Evolutionary conservation across 37 sponge, comb jelly and placozoan species (phyloP).

Genomic region (Aphrocallistes beatrix): DNA sequence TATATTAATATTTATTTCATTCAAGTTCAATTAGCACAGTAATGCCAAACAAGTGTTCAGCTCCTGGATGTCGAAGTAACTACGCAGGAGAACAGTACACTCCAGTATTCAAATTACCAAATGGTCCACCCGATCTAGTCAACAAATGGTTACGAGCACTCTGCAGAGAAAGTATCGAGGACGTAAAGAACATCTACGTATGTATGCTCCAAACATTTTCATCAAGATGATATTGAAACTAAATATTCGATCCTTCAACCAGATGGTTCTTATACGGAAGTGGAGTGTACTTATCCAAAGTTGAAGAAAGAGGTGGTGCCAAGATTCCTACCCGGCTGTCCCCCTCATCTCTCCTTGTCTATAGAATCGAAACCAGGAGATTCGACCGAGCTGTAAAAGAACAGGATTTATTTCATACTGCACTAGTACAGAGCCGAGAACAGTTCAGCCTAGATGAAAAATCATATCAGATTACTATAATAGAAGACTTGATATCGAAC

Average conservation of each 20-base stretch:
- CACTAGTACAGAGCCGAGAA: neutral
- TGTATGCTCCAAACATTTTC: constrained; percentile 9
- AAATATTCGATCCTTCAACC: neutral
- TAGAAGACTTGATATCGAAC: neutral
- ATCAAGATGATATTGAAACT: neutral
- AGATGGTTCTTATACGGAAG: neutral
- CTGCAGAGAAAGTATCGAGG: neutral
- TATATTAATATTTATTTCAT: no score
- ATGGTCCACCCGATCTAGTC: neutral
- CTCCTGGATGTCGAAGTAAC: neutral
- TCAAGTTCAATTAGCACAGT: neutral
- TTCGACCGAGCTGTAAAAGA: neutral
- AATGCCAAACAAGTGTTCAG: neutral
- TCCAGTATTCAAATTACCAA: neutral
- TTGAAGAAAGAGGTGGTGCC: neutral
- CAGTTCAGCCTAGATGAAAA: neutral
- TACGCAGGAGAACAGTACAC: neutral
- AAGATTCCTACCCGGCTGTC: neutral
- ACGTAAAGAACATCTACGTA: neutral
- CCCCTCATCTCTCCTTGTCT: neutral
- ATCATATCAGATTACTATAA: neutral
- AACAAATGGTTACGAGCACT: neutral
- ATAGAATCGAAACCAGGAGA: neutral
- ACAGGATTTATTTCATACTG: neutral
- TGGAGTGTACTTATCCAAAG: neutral